These are phyloP conservation scores for Hydrolagus colliei DNA, from an alignment of 2,797 vertebrate species.

Conservation along the genomic window DNA sequence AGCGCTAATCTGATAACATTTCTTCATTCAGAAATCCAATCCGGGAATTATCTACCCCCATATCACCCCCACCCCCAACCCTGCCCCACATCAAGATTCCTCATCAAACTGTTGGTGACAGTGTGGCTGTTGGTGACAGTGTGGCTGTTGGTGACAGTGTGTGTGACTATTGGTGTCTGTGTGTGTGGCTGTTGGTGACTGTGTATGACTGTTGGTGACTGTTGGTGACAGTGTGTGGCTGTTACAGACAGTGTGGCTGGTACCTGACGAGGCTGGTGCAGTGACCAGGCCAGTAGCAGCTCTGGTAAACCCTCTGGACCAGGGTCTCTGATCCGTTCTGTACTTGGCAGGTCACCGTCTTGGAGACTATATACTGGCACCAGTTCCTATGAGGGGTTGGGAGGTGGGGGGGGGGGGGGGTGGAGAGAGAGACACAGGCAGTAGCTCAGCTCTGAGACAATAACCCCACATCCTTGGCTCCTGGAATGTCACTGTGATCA, in stretches of 20 bases:
- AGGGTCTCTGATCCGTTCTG: constrained; percentile 84
- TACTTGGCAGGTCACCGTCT: constrained; percentile 84
- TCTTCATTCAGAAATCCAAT: constrained; percentile 33
- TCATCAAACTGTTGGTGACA: constrained; percentile 39
- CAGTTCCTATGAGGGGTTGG: constrained; percentile 70
- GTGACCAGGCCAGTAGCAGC: constrained; percentile 87
- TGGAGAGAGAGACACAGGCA: neutral
- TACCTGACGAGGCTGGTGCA: constrained; percentile 91
- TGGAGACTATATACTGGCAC: constrained; percentile 84
- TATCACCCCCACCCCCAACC: constrained; percentile 36
- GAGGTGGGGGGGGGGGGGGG: constrained; percentile 16
- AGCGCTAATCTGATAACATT: neutral
- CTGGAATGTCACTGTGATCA: too few species aligned
- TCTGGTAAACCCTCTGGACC: constrained; percentile 85
- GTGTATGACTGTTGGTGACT: too few species aligned
- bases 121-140: constrained; percentile 36
- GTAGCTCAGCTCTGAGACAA: too few species aligned
- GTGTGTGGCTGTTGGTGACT: constrained; percentile 12
- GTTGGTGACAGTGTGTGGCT: too few species aligned
- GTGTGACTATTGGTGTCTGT: constrained; percentile 2
- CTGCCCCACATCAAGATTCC: too few species aligned
- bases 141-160: constrained; percentile 22
- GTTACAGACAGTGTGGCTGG: neutral
- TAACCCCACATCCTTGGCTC: too few species aligned
- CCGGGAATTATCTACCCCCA: constrained; percentile 35